Evolutionary conservation across 30 jellyfish, hydroid and myxozoan genomes (phyloP), one percentile per base, ranked within the genome.

Genomic region (Aurelia sp.): DNA sequence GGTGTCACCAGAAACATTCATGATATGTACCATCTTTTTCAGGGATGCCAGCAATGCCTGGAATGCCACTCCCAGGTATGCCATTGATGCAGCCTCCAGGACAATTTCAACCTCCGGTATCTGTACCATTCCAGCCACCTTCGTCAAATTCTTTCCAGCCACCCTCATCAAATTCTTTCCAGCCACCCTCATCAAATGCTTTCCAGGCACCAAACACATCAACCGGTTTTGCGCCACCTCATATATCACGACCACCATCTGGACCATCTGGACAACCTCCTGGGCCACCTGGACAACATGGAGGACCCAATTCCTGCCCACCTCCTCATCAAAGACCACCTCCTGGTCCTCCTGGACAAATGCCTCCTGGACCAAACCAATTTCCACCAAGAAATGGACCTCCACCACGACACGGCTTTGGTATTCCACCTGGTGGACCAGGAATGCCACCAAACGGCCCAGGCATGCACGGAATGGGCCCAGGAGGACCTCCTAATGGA

Each of bases 221-320:
- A 64, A 48, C 89, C 0, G 89, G 89, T 47, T 78, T 78, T 58
- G 78, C 89, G n/a, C 89, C 89, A 63, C 89, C 89, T 7, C 89
- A 78, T 22, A 78, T 78, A 18, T 78, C 89, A 78, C 65, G 89
- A 63, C 89, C 89, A 17, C 89, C 89, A 38, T 58, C 89, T 38
- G 89, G 89, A 64, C 89, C 89, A 3, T 78, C 89, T 78, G 89
- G 72, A 21, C 89, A 44, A 8, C 78, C 58, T 4, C 33, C 69
- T n/a, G 69, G 69, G 31, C 69, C 69, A 59, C 69, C 69, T 17
- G 69, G 69, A 59, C 55, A 44, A 44, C 69, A 59, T 59, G 69
- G 69, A n/a, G 69, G 69, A 13, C 55, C 13, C 3, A 44, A 44
- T 44, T 0, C 55, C 16, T 15, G 55, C 4, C 55, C 55, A 9